phyloP scores from a whole-genome alignment of 2,888 invertebrate species.

The Callimorpha dominula region DNA sequence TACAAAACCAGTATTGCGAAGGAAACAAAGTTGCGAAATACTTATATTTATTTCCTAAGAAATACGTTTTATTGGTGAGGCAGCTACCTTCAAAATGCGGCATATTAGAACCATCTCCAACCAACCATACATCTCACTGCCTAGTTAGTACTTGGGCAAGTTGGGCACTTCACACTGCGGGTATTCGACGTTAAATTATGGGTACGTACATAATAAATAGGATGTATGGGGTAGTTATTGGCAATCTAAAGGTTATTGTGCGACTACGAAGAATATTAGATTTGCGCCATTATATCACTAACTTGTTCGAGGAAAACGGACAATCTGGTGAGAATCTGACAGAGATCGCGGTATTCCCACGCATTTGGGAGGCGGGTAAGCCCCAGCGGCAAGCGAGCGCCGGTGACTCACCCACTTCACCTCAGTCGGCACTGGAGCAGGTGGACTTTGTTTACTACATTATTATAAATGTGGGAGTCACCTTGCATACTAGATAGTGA shows the following conservation, averaged over 20 bases:
- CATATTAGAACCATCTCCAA: no score
- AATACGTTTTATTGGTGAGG: background rate
- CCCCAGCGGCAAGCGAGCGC: background rate
- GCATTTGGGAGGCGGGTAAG: conserved; percentile 2
- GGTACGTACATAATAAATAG: background rate
- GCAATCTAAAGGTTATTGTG: background rate
- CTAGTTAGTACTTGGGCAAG: no score
- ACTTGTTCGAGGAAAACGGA: conserved; percentile 5
- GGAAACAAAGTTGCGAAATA: background rate
- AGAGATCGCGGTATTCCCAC: conserved; percentile 10
- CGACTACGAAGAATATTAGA: background rate
- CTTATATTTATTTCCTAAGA: background rate
- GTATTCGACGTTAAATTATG: background rate
- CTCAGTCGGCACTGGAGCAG: background rate
- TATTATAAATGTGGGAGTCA: background rate
- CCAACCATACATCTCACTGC: no score
- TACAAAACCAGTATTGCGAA: background rate
- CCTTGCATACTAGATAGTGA: background rate
- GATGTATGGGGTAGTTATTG: background rate
- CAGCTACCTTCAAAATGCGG: background rate
- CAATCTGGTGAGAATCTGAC: conserved; percentile 1
- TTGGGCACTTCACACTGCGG: background rate
- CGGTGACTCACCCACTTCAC: background rate
- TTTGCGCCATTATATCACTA: background rate
- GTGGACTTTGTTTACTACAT: background rate